phyloP scores from a whole-genome alignment of 2,888 invertebrate genomes.

The Drosophila niveifrons region DNA sequence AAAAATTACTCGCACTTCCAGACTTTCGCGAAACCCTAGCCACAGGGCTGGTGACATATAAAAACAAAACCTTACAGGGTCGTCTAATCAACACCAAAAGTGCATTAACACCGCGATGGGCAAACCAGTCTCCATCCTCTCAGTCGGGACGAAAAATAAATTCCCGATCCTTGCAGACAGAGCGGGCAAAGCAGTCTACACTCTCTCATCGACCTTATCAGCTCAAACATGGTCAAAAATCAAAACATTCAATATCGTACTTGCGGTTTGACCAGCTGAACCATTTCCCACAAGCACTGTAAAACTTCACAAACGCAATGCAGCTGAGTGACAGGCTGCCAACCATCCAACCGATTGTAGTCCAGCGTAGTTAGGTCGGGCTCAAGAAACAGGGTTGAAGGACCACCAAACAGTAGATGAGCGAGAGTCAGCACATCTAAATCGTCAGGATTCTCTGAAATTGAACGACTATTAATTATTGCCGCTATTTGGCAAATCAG shows the following conservation, averaged over 20 bases:
- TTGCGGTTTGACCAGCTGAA: slow-evolving; percentile 22
- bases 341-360: no score
- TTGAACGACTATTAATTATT: no score
- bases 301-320: slow-evolving; percentile 20
- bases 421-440: no score
- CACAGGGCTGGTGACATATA: slow-evolving; percentile 11
- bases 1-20: slow-evolving; percentile 6
- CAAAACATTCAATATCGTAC: slow-evolving; percentile 13
- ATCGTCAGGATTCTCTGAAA: no score
- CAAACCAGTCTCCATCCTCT: not conserved
- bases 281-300: slow-evolving; percentile 17
- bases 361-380: no score
- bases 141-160: slow-evolving; percentile 3
- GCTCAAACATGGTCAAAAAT: slow-evolving; percentile 9
- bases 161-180: slow-evolving; percentile 1
- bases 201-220: slow-evolving; percentile 6
- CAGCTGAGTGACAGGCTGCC: not conserved
- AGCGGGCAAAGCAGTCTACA: slow-evolving; percentile 8
- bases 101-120: no score
- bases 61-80: slow-evolving; percentile 13
- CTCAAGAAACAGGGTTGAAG: no score
- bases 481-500: no score
- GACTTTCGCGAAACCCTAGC: slow-evolving; percentile 7
- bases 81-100: slow-evolving; percentile 1
- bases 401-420: no score